Conservation (phyloP, 2,113 vertebrate species). For the Girardinichthys multiradiatus region DNA sequence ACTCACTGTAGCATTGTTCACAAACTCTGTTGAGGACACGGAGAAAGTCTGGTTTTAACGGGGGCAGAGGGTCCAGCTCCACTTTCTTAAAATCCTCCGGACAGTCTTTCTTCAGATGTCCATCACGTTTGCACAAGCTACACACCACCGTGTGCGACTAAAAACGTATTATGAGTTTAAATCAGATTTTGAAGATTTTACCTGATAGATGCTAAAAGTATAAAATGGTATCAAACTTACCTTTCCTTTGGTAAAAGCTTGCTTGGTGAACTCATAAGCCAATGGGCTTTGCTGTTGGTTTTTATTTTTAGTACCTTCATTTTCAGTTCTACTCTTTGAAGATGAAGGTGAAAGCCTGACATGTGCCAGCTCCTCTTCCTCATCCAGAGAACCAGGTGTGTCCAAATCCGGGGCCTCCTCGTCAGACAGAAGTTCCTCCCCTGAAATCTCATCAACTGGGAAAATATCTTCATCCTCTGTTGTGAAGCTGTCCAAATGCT, state of each 20-base stretch:
- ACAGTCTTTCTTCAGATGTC: conserved; percentile 92
- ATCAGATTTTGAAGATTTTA: background rate
- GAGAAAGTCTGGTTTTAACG: conserved; percentile 84
- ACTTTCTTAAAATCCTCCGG: conserved; percentile 96
- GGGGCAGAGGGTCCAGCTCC: conserved; percentile 86
- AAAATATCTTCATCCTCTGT: conserved; percentile 80
- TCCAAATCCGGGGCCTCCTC: conserved; percentile 78
- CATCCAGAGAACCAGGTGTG: conserved; percentile 56
- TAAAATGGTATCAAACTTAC: conserved; percentile 64
- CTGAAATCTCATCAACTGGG: conserved; percentile 78
- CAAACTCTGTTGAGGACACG: conserved; percentile 87
- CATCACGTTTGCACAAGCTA: conserved; percentile 92
- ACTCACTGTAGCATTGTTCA: conserved; percentile 90
- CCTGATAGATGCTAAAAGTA: background rate
- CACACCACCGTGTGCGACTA: conserved; percentile 91
- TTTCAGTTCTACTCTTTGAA: conserved; percentile 26
- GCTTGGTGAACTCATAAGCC: conserved; percentile 86
- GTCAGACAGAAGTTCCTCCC: conserved; percentile 86
- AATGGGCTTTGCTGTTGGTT: conserved; percentile 46
- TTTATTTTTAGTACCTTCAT: conserved; percentile 50
- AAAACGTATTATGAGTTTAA: conserved; percentile 13
- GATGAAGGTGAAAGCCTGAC: background rate
- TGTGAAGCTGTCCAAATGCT: conserved; percentile 68
- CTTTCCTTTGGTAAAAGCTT: conserved; percentile 90
- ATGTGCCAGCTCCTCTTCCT: conserved; percentile 47